These are phyloP conservation scores for Pongo pygmaeus DNA, from an alignment of 2,113 vertebrate genomes.

Conservation along the genomic window DNA sequence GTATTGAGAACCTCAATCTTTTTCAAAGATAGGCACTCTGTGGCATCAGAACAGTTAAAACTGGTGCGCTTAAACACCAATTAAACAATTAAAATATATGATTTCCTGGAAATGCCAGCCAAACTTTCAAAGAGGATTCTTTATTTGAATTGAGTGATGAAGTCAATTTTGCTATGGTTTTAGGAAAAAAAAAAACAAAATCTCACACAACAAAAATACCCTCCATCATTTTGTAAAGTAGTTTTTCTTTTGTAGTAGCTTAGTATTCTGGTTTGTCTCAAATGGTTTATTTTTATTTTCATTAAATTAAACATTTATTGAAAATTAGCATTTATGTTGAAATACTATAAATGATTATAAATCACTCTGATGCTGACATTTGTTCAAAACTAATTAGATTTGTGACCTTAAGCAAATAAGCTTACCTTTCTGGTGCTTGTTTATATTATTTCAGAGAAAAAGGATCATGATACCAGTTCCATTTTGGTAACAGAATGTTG, in stretches of 20 bases:
- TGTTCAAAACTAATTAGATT: not conserved
- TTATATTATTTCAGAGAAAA: constrained; percentile 37
- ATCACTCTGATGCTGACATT: not conserved
- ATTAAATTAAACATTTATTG: constrained; percentile 30
- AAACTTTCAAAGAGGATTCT: not conserved
- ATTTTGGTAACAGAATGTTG: not conserved
- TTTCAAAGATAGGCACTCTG: not conserved
- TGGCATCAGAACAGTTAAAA: not conserved
- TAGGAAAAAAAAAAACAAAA: not conserved
- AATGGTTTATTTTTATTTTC: constrained; percentile 43
- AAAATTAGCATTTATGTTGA: constrained; percentile 39
- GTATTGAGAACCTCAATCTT: not conserved
- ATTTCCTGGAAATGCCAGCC: not conserved
- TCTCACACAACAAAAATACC: not conserved
- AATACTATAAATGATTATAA: constrained; percentile 9
- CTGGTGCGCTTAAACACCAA: not conserved
- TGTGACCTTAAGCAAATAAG: constrained; percentile 11
- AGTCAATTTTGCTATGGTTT: not conserved
- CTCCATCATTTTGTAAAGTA: not conserved
- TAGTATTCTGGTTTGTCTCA: not conserved
- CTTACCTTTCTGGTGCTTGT: not conserved
- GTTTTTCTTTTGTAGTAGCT: not conserved
- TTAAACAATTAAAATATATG: too few relatives aligned
- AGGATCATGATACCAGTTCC: not conserved
- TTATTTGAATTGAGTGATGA: not conserved